Percentiles rank a stretch among this genome's conserved stretches.
Conservation (phyloP, 2,113 vertebrate genomes). For the Axis porcinus region DNA sequence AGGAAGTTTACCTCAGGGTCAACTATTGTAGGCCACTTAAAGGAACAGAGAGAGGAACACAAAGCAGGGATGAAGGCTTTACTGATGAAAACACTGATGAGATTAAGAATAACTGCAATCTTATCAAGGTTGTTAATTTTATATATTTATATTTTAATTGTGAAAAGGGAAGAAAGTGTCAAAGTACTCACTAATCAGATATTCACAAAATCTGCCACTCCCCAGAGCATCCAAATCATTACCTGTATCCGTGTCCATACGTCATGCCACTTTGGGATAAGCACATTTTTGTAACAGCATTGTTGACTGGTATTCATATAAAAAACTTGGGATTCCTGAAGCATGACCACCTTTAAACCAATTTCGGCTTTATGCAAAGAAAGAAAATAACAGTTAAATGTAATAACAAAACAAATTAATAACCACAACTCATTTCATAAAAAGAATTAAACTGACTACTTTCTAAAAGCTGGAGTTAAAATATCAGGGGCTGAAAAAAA, state of each 20-base stretch:
- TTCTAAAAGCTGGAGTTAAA: conserved; percentile 40
- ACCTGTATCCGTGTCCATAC: conserved; percentile 93
- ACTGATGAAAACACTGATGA: background rate
- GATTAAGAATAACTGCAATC: background rate
- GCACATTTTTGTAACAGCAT: conserved; percentile 89
- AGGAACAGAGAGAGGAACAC: background rate
- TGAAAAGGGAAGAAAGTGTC: background rate
- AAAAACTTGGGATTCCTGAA: conserved; percentile 77
- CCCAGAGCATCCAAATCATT: conserved; percentile 7
- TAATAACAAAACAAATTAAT: conserved; percentile 7
- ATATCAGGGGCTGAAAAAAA: background rate
- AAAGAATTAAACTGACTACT: conserved; percentile 16
- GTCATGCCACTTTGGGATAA: conserved; percentile 87
- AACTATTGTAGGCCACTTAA: background rate
- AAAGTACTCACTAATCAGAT: background rate
- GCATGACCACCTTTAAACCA: conserved; percentile 42
- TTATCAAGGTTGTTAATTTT: background rate
- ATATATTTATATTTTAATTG: background rate
- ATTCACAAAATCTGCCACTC: background rate
- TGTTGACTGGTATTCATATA: background rate
- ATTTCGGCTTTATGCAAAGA: conserved; percentile 40
- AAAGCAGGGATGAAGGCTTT: background rate
- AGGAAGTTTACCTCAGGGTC: background rate
- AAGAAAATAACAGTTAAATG: conserved; percentile 39
- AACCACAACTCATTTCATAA: conserved; percentile 30